Conservation (phyloP, 2,888 invertebrate genomes). For the Deroplatys truncata region DNA sequence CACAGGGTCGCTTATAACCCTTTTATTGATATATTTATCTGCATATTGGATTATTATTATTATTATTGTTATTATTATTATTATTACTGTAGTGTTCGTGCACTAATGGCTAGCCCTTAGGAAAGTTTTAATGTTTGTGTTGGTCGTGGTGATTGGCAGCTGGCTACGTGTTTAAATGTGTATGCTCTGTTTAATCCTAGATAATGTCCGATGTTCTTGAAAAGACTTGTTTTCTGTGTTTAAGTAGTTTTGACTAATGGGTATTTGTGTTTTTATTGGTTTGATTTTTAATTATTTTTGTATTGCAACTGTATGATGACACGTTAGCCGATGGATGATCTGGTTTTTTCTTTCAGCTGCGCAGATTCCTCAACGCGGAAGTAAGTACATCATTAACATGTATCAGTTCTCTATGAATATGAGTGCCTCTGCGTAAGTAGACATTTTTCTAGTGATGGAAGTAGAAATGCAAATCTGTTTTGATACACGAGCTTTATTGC, state of each 20-base stretch:
- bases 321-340: slow-evolving; percentile 33
- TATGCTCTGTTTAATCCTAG: not conserved
- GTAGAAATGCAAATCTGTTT: not conserved
- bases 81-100: slow-evolving; percentile 1
- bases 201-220: slow-evolving; percentile 16
- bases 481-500: not conserved
- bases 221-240: slow-evolving; percentile 27
- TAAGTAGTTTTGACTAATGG: slow-evolving; percentile 2
- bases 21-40: not conserved
- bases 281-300: not conserved
- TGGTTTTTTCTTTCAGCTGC: slow-evolving; percentile 72
- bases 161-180: not conserved
- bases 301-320: slow-evolving; percentile 16
- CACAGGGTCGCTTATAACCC: not conserved
- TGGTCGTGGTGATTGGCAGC: slow-evolving; percentile 4
- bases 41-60: not conserved
- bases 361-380: slow-evolving; percentile 85
- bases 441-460: not conserved
- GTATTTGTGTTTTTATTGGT: slow-evolving; percentile 9
- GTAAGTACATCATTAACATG: slow-evolving; percentile 57
- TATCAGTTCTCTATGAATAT: not conserved
- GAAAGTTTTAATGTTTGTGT: slow-evolving; percentile 1
- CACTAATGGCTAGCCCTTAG: not conserved
- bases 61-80: not conserved
- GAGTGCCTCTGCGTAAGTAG: slow-evolving; percentile 4